A percentile compares a stretch with the other conserved stretches of the same genome.
phyloP scores from a whole-genome alignment of 2,888 invertebrate species.

The Microplitis deprimator region DNA sequence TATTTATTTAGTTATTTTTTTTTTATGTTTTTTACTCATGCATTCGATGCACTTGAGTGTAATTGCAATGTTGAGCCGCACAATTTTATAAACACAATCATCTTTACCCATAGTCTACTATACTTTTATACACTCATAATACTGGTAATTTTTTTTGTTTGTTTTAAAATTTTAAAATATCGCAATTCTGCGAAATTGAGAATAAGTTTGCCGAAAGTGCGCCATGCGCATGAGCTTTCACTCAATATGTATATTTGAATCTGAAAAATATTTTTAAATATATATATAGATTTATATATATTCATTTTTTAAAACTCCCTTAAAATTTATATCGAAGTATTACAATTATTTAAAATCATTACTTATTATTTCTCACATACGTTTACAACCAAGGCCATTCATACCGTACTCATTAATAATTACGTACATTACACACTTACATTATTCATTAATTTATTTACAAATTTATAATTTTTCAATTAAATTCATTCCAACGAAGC shows the following conservation, averaged over 20 bases:
- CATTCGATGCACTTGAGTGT: slow-evolving; percentile 47
- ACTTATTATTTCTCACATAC: too few relatives aligned
- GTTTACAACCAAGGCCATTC: too few relatives aligned
- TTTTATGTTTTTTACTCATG: slow-evolving; percentile 27
- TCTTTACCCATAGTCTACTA: slow-evolving; percentile 29
- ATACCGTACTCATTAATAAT: too few relatives aligned
- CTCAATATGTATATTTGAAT: slow-evolving; percentile 58
- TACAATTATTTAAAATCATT: slow-evolving; percentile 7
- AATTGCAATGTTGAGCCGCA: slow-evolving; percentile 22
- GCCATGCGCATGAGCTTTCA: slow-evolving; percentile 27
- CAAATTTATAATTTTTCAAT: too few relatives aligned
- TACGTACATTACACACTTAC: too few relatives aligned
- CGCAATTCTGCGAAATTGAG: background rate
- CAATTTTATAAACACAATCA: slow-evolving; percentile 37
- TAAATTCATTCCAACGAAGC: too few relatives aligned
- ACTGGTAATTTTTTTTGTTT: slow-evolving; percentile 62
- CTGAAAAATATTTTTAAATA: slow-evolving; percentile 63
- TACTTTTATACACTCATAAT: slow-evolving; percentile 70
- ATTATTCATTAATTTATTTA: too few relatives aligned
- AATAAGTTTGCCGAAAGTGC: slow-evolving; percentile 32
- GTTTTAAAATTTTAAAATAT: slow-evolving; percentile 2
- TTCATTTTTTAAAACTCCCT: slow-evolving; percentile 43
- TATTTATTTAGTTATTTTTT: too few relatives aligned
- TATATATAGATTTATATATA: slow-evolving; percentile 39
- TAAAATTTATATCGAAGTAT: slow-evolving; percentile 44